Percentiles rank a stretch among this genome's conserved stretches.
These are phyloP conservation scores for Mormyrus proboscirostris DNA, from an alignment of 2,797 vertebrate species.

Conservation along the genomic window DNA sequence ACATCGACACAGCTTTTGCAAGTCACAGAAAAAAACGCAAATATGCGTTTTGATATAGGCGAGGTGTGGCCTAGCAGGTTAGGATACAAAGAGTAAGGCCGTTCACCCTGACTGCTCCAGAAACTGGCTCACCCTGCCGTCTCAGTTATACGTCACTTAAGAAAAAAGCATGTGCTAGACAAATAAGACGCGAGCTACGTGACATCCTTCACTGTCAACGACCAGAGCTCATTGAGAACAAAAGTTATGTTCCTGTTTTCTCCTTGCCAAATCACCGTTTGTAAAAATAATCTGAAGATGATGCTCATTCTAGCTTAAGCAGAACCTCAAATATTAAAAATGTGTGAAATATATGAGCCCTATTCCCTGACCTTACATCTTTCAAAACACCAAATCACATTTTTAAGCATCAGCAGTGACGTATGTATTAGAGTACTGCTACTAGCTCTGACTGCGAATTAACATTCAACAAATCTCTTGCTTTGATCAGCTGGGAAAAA, in stretches of 20 bases:
- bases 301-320: neutral
- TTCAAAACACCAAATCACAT: neutral
- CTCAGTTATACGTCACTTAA: neutral
- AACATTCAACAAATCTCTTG: neutral
- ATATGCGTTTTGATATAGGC: neutral
- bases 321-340: neutral
- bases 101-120: neutral
- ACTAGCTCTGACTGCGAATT: neutral
- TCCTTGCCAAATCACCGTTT: neutral
- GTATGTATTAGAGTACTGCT: neutral
- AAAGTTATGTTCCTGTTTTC: neutral
- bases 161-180: neutral
- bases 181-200: neutral
- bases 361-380: neutral
- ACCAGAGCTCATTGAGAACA: neutral
- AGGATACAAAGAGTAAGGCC: neutral
- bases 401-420: neutral
- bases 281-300: neutral
- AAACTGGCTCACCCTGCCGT: neutral
- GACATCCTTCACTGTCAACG: neutral
- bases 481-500: neutral
- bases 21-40: neutral
- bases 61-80: neutral
- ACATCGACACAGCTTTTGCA: neutral
- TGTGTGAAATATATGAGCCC: neutral